Evolutionary conservation across 2,888 invertebrate species (phyloP).

Genomic region (Synergus japonicus): DNA sequence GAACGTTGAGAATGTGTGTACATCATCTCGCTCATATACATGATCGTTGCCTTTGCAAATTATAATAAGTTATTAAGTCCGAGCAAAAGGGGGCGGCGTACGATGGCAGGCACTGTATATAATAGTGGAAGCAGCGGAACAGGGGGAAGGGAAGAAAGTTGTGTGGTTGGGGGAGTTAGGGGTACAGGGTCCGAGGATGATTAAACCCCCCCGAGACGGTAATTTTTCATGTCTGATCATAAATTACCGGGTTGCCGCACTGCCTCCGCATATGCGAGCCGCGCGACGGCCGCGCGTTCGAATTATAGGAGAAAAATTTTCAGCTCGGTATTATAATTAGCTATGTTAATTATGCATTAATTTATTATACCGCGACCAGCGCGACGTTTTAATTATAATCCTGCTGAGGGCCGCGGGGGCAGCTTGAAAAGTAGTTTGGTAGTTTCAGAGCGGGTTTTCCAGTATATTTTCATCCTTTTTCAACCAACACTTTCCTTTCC

Average conservation of each 20-base stretch:
- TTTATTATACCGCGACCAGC: slow-evolving; percentile 72
- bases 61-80: slow-evolving; percentile 69
- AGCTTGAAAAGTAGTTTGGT: slow-evolving; percentile 73
- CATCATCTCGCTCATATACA: neutral
- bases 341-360: slow-evolving; percentile 77
- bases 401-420: slow-evolving; percentile 69
- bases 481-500: neutral
- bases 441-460: slow-evolving; percentile 65
- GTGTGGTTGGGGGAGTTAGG: slow-evolving; percentile 53
- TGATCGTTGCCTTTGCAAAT: slow-evolving; percentile 55
- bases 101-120: slow-evolving; percentile 45
- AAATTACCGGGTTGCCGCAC: slow-evolving; percentile 71
- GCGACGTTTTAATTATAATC: slow-evolving; percentile 77
- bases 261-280: slow-evolving; percentile 69
- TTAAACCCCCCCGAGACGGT: slow-evolving; percentile 75
- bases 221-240: slow-evolving; percentile 77
- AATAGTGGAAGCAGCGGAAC: slow-evolving; percentile 35
- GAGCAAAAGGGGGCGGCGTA: slow-evolving; percentile 52
- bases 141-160: slow-evolving; percentile 51
- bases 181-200: slow-evolving; percentile 70
- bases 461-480: slow-evolving; percentile 21
- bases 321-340: slow-evolving; percentile 76
- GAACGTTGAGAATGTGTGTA: neutral
- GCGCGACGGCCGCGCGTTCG: slow-evolving; percentile 61
- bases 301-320: slow-evolving; percentile 73